These are phyloP conservation scores for Phorcus lineatus DNA, from an alignment of 2,888 invertebrate genomes.

Conservation along the genomic window DNA sequence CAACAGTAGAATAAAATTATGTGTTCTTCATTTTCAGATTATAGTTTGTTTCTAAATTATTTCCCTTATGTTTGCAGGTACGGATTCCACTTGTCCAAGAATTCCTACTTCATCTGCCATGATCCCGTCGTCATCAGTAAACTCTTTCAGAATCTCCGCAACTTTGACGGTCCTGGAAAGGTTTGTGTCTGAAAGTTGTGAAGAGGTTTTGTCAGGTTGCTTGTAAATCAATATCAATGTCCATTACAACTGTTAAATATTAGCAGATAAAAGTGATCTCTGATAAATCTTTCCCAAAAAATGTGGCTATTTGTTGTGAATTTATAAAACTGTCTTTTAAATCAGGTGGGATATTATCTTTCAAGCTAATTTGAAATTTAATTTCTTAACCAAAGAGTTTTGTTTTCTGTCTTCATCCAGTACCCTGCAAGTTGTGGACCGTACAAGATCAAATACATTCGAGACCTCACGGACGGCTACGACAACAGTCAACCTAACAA, in stretches of 20 bases:
- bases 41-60: no score
- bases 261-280: no score
- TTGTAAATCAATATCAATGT: no score
- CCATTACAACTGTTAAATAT: no score
- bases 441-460: slow-evolving; percentile 81
- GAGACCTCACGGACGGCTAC: slow-evolving; percentile 93
- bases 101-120: slow-evolving; percentile 92
- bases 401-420: slow-evolving; percentile 56
- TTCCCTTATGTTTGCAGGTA: slow-evolving; percentile 80
- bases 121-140: slow-evolving; percentile 82
- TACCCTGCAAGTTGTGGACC: slow-evolving; percentile 77
- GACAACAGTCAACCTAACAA: slow-evolving; percentile 84
- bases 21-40: no score
- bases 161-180: slow-evolving; percentile 78
- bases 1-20: no score
- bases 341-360: no score
- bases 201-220: no score
- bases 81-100: slow-evolving; percentile 91
- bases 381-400: background rate
- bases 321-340: no score
- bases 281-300: no score
- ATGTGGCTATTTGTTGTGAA: no score
- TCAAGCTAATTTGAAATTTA: no score
- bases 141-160: slow-evolving; percentile 90
- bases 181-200: slow-evolving; percentile 38